Percentiles rank a stretch among this genome's conserved stretches.
These are phyloP conservation scores for Acomys russatus DNA, from an alignment of 2,797 vertebrate species.

Conservation along the genomic window DNA sequence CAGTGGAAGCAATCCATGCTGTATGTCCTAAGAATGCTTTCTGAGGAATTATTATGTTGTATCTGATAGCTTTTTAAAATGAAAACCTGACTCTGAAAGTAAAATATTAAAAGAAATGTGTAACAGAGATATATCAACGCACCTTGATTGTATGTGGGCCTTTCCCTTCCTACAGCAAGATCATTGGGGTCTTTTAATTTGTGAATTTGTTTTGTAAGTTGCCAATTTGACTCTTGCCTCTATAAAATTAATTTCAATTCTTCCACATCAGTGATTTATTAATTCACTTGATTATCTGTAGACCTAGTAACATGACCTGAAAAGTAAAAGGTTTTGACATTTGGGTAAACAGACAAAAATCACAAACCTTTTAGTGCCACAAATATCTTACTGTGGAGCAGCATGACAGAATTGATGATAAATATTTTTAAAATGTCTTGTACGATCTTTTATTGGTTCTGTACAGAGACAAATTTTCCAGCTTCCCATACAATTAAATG, in stretches of 20 bases:
- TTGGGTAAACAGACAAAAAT: not conserved
- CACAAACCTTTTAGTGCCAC: not conserved
- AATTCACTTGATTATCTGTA: not conserved
- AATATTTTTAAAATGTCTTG: not conserved
- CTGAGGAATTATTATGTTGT: not conserved
- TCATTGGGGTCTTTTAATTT: not conserved
- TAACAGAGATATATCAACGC: not conserved
- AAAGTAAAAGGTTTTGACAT: not conserved
- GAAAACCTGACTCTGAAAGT: not conserved
- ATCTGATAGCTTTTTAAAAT: not conserved
- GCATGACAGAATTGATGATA: not conserved
- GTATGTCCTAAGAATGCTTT: not conserved
- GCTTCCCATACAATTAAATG: not conserved
- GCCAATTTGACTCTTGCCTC: not conserved
- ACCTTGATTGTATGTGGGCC: not conserved
- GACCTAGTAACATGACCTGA: not conserved
- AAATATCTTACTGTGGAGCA: not conserved
- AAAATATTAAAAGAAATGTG: not conserved
- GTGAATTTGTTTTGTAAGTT: constrained; percentile 30
- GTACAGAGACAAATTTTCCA: not conserved
- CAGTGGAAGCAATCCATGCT: not conserved
- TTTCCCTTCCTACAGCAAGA: not conserved
- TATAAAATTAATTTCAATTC: not conserved
- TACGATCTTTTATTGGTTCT: not conserved
- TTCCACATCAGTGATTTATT: constrained; percentile 2